Evolutionary conservation across 2,797 vertebrate genomes (phyloP).

Genomic region (Sebastes baramenuke): DNA sequence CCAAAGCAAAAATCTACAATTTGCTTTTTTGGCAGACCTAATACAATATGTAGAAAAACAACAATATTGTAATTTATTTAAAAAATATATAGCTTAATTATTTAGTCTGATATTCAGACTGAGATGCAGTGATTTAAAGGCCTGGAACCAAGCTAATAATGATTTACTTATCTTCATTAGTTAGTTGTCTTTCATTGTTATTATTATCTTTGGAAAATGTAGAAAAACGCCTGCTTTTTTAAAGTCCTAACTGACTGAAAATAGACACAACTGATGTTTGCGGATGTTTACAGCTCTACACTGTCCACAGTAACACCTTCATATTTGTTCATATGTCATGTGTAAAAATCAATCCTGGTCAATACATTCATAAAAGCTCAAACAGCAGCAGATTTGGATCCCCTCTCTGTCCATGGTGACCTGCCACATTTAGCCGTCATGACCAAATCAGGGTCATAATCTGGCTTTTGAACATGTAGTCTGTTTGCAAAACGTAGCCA

Average conservation of each 20-base stretch:
- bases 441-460: conserved; percentile 25
- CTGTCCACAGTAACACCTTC: no score
- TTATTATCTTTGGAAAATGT: not conserved
- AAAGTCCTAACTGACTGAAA: not conserved
- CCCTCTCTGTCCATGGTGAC: not conserved
- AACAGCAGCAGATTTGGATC: not conserved
- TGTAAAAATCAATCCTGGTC: not conserved
- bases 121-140: not conserved
- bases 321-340: not conserved
- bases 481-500: not conserved
- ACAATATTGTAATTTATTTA: not conserved
- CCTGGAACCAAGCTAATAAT: not conserved
- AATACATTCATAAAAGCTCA: not conserved
- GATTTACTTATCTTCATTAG: not conserved
- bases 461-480: conserved; percentile 1
- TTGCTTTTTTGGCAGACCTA: not conserved
- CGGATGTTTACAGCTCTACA: not conserved
- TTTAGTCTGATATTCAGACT: not conserved
- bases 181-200: not conserved
- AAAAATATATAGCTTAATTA: not conserved
- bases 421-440: not conserved
- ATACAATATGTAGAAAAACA: not conserved
- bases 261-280: not conserved
- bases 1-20: not conserved
- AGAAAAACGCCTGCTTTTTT: not conserved